phyloP scores from a whole-genome alignment of 2,797 vertebrate genomes.

The Lophius americanus region DNA sequence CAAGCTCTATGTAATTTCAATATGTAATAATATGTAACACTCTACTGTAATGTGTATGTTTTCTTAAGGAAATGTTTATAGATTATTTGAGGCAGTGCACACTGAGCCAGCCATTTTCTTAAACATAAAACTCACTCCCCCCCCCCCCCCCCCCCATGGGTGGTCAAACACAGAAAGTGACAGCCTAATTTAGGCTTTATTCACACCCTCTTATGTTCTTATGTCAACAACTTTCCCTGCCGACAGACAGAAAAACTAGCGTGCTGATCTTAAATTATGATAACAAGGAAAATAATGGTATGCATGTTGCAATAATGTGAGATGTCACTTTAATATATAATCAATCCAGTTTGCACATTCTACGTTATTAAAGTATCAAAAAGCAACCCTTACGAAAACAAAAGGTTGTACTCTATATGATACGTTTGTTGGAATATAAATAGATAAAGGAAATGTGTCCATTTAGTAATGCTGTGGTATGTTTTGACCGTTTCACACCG shows the following conservation, averaged over 20 bases:
- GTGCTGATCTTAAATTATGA: constrained; percentile 64
- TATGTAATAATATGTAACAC: no score
- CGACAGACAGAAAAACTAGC: constrained; percentile 79
- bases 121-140: constrained; percentile 40
- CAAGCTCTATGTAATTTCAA: constrained; percentile 7
- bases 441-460: constrained; percentile 79
- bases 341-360: constrained; percentile 73
- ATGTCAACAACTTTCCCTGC: constrained; percentile 77
- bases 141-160: constrained; percentile 9
- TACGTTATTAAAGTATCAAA: constrained; percentile 81
- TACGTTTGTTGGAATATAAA: constrained; percentile 83
- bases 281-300: constrained; percentile 57
- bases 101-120: constrained; percentile 44
- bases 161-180: constrained; percentile 65
- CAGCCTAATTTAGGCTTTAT: constrained; percentile 82
- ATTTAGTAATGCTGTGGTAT: constrained; percentile 61
- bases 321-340: constrained; percentile 69
- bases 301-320: constrained; percentile 62
- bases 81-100: constrained; percentile 57
- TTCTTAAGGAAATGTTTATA: constrained; percentile 39
- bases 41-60: constrained; percentile 42
- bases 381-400: constrained; percentile 78
- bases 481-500: constrained; percentile 34
- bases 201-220: constrained; percentile 61
- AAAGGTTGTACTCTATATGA: constrained; percentile 74